Evolutionary conservation across 2,888 invertebrate genomes (phyloP), one percentile per base, ranked within the genome.

Genomic region (Theristus sp.): DNA sequence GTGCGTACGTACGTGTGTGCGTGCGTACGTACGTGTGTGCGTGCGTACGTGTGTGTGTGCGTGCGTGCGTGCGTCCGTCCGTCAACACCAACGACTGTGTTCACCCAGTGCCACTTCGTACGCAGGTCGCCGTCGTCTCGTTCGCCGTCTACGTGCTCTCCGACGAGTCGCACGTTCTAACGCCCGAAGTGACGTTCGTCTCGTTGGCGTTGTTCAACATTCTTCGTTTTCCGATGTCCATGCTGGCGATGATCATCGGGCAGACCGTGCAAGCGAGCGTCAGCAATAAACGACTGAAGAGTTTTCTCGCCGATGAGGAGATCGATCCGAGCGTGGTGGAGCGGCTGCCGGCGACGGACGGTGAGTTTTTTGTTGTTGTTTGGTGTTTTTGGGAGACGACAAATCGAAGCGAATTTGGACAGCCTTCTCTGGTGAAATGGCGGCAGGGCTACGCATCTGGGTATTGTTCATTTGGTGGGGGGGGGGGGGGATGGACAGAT

Each of bases 211-310:
- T 24, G 30, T 91, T 96, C 83, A 93, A 94, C 81, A 89, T 94
- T 71, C 84, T 96, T 71, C 83, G 93, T 76, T 89, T 91, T 76
- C 93, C 94, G 71, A 82, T 96, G 77, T 87, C 88, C 75, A 87
- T 93, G 85, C 84, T 90, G 59, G 20, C 70, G 3, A 55, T 68
- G 31, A 63, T 70, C 22, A 69, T 71, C 59, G 66, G 67, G 56
- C 66, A 67, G 60, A 61, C 66, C 1, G 69, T 70, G 6, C 70
- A 74, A 68, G 67, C 67, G 0, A 31, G 65, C 6, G 72, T 72
- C 2, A 68, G 68, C 53, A 72, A 72, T 60, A 63, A 67, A 53
- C 63, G 72, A 25, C 56, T 72, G 20, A 67, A 68, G 54, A 64
- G 66, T 10, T 71, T 71, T 61, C 65, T 72, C 10, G 65, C 65